These are phyloP conservation scores for Coenonympha glycerion DNA, from an alignment of 2,888 invertebrate genomes.

Conservation along the genomic window DNA sequence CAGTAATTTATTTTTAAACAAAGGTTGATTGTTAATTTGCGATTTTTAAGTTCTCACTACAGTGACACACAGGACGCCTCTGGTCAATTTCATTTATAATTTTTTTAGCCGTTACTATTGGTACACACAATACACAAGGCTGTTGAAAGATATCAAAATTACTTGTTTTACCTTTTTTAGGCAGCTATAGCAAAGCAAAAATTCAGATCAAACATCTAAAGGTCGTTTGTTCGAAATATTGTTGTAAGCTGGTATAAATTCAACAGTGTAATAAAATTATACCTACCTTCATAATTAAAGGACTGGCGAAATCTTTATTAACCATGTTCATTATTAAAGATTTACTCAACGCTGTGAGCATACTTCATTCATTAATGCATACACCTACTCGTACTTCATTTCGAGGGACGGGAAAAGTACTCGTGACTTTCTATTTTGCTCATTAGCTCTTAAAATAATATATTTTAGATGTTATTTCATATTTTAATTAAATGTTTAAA, in stretches of 20 bases:
- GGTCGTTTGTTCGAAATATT: conserved; percentile 5
- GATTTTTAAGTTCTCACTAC: too few species aligned
- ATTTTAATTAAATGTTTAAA: background rate
- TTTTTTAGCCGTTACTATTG: background rate
- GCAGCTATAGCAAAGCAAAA: too few species aligned
- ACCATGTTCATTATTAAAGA: conserved; percentile 18
- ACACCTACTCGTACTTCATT: background rate
- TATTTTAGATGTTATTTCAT: background rate
- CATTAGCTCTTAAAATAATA: conserved; percentile 1
- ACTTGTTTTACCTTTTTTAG: too few species aligned
- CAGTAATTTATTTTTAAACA: too few species aligned
- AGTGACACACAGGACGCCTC: background rate
- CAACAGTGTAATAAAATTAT: conserved; percentile 17
- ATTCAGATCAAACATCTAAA: background rate
- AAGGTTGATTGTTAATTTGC: too few species aligned
- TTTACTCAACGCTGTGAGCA: conserved; percentile 3
- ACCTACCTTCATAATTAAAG: conserved; percentile 9
- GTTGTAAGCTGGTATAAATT: conserved; percentile 7
- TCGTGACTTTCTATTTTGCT: conserved; percentile 6
- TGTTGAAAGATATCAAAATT: too few species aligned
- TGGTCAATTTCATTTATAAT: background rate
- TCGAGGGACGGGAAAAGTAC: background rate
- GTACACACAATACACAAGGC: background rate
- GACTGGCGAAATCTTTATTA: conserved; percentile 18
- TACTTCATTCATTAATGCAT: background rate